Conservation (phyloP, 2,113 vertebrate species). For the Ancistrus triradiatus region DNA sequence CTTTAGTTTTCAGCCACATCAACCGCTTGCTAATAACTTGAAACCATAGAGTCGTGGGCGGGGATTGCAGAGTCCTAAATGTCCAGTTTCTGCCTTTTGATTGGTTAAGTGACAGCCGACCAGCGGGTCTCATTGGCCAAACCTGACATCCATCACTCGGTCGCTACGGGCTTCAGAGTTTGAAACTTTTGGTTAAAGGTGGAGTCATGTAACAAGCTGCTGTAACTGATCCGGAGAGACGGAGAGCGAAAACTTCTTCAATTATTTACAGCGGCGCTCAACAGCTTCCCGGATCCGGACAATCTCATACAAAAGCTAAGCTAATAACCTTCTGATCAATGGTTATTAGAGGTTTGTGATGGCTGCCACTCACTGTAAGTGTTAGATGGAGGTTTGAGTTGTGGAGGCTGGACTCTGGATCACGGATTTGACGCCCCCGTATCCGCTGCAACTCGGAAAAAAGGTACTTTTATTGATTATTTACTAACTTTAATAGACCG, state of each 20-base stretch:
- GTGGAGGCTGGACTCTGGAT: background rate
- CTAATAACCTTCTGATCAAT: background rate
- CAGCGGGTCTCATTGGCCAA: background rate
- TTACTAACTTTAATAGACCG: background rate
- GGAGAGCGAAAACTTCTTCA: conserved; percentile 54
- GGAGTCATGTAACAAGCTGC: background rate
- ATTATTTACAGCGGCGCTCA: conserved; percentile 66
- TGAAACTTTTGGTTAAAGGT: background rate
- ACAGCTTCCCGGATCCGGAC: conserved; percentile 28
- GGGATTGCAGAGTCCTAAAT: background rate
- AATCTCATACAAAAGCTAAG: background rate
- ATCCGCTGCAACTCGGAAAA: background rate
- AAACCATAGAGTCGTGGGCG: background rate
- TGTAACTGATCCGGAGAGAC: conserved; percentile 22
- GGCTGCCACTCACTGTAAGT: background rate
- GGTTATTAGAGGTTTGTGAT: conserved; percentile 19
- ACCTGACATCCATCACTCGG: background rate
- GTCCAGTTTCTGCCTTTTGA: background rate
- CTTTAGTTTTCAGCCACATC: too few species aligned
- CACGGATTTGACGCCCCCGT: background rate
- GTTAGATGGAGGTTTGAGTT: conserved; percentile 27
- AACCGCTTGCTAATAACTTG: background rate
- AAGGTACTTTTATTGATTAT: background rate
- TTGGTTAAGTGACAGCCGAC: background rate
- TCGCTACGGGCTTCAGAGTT: background rate